A percentile compares a stretch with the other conserved stretches of the same genome.
These are phyloP conservation scores for Lophius piscatorius DNA, from an alignment of 2,113 vertebrate species.

Conservation along the genomic window DNA sequence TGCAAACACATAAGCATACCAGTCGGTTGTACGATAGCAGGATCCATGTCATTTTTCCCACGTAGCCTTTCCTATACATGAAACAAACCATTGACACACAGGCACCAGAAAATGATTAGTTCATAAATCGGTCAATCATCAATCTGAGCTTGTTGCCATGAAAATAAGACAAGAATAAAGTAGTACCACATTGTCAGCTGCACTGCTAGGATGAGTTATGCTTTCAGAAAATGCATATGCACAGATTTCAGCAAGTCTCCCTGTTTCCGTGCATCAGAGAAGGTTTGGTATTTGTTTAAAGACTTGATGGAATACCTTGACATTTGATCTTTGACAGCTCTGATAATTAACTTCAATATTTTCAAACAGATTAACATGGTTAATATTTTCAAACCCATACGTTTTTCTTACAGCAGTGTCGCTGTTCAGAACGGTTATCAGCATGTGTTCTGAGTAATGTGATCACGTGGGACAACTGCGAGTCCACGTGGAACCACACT, in stretches of 20 bases:
- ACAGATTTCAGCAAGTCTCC: neutral
- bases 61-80: constrained; percentile 66
- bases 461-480: too few species aligned
- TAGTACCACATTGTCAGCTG: neutral
- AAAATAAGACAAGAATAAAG: constrained; percentile 17
- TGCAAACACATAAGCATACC: constrained; percentile 67
- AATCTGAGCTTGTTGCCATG: constrained; percentile 48
- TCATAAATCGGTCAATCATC: constrained; percentile 48
- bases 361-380: too few species aligned
- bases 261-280: neutral
- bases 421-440: too few species aligned
- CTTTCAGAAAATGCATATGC: neutral
- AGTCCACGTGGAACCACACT: too few species aligned
- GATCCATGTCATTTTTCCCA: constrained; percentile 66
- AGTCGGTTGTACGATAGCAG: constrained; percentile 56
- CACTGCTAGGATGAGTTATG: too few species aligned
- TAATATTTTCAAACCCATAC: too few species aligned
- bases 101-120: constrained; percentile 73
- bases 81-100: constrained; percentile 74
- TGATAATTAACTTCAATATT: too few species aligned
- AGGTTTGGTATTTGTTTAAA: too few species aligned
- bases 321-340: too few species aligned
- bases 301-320: too few species aligned
- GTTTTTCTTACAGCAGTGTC: too few species aligned
- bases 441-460: too few species aligned